A percentile compares a stretch with the other conserved stretches of the same genome.
Conservation (phyloP, 2,888 invertebrate genomes). For the Drosophila rellima region DNA sequence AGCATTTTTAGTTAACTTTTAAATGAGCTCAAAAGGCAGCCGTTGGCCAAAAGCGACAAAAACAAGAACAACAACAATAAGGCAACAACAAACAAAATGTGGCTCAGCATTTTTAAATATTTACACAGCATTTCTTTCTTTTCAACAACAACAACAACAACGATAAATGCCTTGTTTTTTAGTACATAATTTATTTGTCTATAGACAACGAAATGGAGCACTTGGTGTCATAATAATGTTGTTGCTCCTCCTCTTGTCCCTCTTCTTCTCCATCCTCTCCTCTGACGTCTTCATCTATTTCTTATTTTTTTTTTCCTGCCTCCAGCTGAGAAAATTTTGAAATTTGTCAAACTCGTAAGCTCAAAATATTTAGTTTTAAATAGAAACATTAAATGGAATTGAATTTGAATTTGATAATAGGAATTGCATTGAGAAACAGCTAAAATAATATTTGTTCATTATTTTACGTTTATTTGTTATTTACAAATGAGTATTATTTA, state of each 20-base stretch:
- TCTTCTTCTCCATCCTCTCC: not conserved
- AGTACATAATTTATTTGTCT: constrained; percentile 64
- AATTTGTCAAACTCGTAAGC: not conserved
- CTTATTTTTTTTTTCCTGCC: not conserved
- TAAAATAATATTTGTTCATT: constrained; percentile 10
- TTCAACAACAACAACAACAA: constrained; percentile 46
- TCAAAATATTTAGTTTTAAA: constrained; percentile 10
- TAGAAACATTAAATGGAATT: constrained; percentile 9
- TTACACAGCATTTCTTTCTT: constrained; percentile 84
- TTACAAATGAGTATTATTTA: not conserved
- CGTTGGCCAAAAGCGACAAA: constrained; percentile 61
- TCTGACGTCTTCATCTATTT: not conserved
- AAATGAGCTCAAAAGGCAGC: constrained; percentile 62
- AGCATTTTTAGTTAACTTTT: constrained; percentile 55
- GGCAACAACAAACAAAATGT: constrained; percentile 69
- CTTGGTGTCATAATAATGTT: constrained; percentile 62
- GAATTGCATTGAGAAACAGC: constrained; percentile 1
- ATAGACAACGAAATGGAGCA: constrained; percentile 74
- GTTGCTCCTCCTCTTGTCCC: not conserved
- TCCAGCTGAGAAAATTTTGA: constrained; percentile 28
- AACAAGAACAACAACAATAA: constrained; percentile 44
- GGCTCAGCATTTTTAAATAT: constrained; percentile 83
- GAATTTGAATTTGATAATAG: not conserved
- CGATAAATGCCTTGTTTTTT: constrained; percentile 49
- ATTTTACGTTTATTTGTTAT: not conserved